A percentile compares a stretch with the other conserved stretches of the same genome.
Evolutionary conservation across 2,113 vertebrate genomes (phyloP).

Genomic region (Urocolius indicus): DNA sequence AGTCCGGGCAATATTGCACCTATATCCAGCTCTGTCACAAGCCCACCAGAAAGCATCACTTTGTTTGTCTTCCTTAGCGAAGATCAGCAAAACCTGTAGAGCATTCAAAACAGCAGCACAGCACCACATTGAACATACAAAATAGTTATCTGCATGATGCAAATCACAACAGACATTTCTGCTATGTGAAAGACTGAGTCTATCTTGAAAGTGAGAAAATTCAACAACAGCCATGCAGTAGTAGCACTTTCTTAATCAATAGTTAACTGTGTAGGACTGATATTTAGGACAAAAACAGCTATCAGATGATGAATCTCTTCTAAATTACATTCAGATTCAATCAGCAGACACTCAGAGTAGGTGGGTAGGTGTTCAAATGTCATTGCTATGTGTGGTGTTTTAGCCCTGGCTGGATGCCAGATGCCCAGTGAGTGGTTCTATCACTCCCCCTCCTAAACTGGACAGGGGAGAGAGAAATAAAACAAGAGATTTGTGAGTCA

Average conservation of each 20-base stretch:
- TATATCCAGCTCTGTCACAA: slow-evolving; percentile 92
- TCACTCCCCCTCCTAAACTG: no score
- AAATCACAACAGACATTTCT: background rate
- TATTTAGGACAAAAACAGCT: background rate
- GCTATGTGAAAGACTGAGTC: rapidly evolving
- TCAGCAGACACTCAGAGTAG: background rate
- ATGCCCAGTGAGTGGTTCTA: no score
- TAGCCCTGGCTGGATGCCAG: no score
- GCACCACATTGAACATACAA: background rate
- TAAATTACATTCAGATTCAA: background rate
- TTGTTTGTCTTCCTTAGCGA: slow-evolving; percentile 94
- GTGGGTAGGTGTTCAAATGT: background rate
- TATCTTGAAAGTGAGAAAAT: background rate
- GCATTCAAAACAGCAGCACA: background rate
- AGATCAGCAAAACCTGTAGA: slow-evolving; percentile 92
- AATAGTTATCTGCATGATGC: background rate
- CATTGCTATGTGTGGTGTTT: no score
- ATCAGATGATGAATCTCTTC: background rate
- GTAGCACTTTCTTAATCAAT: background rate
- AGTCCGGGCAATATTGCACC: slow-evolving; percentile 88
- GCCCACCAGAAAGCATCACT: slow-evolving; percentile 98
- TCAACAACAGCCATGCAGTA: background rate
- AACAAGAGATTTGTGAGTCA: no score
- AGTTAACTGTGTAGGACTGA: background rate
- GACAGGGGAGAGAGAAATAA: no score